These are phyloP conservation scores for Hippocampus mohnikei DNA, from an alignment of 2,113 vertebrate species.

Conservation along the genomic window DNA sequence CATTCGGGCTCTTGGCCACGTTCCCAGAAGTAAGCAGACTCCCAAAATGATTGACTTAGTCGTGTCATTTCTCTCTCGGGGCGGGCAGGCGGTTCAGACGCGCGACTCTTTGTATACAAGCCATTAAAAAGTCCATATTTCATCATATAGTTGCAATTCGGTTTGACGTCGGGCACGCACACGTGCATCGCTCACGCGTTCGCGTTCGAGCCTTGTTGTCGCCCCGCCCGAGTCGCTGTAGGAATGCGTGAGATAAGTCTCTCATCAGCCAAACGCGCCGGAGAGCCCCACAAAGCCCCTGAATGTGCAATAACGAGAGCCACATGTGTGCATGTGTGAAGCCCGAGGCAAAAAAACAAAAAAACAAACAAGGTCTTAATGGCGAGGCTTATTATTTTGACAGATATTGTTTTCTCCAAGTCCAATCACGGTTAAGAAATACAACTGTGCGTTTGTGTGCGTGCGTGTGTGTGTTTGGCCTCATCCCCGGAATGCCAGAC, in stretches of 20 bases:
- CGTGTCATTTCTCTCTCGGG: no score
- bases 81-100: no score
- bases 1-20: no score
- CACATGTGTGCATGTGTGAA: slow-evolving; percentile 42
- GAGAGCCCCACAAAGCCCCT: slow-evolving; percentile 31
- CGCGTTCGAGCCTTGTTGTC: not conserved
- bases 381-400: slow-evolving; percentile 20
- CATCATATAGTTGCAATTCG: no score
- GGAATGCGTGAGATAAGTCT: slow-evolving; percentile 52
- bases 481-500: not conserved
- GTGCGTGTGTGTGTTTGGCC: slow-evolving; percentile 4
- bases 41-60: no score
- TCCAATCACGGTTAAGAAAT: slow-evolving; percentile 2
- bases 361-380: not conserved
- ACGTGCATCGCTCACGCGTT: no score
- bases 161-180: not conserved
- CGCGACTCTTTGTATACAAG: no score
- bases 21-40: no score
- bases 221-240: slow-evolving; percentile 33
- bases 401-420: slow-evolving; percentile 22
- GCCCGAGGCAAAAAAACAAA: not conserved
- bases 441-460: not conserved
- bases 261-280: slow-evolving; percentile 48
- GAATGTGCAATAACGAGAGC: slow-evolving; percentile 48
- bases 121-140: no score